Conservation (phyloP, 1,140 invertebrate species). For the Ceratitis capitata region DNA sequence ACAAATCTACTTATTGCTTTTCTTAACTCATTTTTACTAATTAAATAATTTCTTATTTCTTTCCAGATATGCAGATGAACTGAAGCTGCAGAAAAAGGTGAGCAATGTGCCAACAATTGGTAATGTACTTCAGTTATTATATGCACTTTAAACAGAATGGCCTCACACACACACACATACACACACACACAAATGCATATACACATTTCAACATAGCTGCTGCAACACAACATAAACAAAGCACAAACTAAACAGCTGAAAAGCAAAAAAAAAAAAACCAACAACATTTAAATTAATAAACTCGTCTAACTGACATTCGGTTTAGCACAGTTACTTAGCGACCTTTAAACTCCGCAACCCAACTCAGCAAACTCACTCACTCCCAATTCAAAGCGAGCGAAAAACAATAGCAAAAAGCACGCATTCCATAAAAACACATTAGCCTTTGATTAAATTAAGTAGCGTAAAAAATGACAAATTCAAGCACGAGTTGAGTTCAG, state of each 20-base stretch:
- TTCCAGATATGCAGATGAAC: too few relatives aligned
- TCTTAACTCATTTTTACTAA: too few relatives aligned
- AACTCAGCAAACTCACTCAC: too few relatives aligned
- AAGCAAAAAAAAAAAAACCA: too few relatives aligned
- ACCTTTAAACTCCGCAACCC: too few relatives aligned
- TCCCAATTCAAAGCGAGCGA: neutral
- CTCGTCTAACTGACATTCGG: neutral
- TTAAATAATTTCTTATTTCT: too few relatives aligned
- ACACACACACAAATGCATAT: neutral
- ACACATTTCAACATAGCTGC: neutral
- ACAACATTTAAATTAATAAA: neutral
- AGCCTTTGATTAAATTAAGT: conserved; percentile 34
- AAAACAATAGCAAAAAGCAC: neutral
- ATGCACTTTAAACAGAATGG: neutral
- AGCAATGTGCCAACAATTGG: too few relatives aligned
- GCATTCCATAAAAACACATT: neutral
- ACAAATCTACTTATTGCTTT: too few relatives aligned
- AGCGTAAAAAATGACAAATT: conserved; percentile 30
- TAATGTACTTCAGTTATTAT: neutral
- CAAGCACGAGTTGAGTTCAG: conserved; percentile 30
- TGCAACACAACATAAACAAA: too few relatives aligned
- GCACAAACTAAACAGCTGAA: too few relatives aligned
- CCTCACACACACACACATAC: neutral
- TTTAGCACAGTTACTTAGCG: neutral
- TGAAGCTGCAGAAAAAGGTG: too few relatives aligned